phyloP scores from a whole-genome alignment of 2,888 invertebrate species.

The Campaea margaritaria region DNA sequence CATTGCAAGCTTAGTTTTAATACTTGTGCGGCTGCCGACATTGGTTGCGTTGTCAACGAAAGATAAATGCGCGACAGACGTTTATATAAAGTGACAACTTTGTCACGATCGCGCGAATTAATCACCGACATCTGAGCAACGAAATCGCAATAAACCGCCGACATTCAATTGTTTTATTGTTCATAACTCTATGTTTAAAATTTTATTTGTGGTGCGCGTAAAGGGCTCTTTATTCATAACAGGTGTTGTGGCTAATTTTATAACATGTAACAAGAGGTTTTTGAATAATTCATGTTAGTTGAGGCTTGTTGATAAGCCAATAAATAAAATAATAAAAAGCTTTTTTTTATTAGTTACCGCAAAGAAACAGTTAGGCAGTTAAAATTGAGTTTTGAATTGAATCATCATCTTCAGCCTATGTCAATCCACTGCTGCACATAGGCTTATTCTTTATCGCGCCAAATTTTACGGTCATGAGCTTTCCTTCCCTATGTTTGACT shows the following conservation, averaged over 20 bases:
- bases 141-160: constrained; percentile 36
- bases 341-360: not conserved
- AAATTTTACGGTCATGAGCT: too few relatives aligned
- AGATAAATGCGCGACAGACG: constrained; percentile 71
- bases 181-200: constrained; percentile 20
- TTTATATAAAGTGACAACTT: constrained; percentile 69
- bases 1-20: constrained; percentile 60
- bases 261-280: constrained; percentile 28
- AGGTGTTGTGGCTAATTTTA: constrained; percentile 30
- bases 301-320: not conserved
- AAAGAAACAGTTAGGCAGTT: not conserved
- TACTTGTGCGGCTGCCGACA: constrained; percentile 61
- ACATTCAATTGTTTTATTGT: constrained; percentile 36
- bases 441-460: too few relatives aligned
- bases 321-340: not conserved
- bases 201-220: constrained; percentile 25
- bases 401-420: too few relatives aligned
- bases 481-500: too few relatives aligned
- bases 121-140: constrained; percentile 48
- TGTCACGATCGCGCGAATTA: constrained; percentile 60
- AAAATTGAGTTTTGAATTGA: too few relatives aligned
- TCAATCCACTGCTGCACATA: too few relatives aligned
- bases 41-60: constrained; percentile 65
- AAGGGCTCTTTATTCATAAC: constrained; percentile 23
- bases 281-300: constrained; percentile 18